phyloP scores from a whole-genome alignment of 1,140 invertebrate genomes.

The Drosophila pandora region DNA sequence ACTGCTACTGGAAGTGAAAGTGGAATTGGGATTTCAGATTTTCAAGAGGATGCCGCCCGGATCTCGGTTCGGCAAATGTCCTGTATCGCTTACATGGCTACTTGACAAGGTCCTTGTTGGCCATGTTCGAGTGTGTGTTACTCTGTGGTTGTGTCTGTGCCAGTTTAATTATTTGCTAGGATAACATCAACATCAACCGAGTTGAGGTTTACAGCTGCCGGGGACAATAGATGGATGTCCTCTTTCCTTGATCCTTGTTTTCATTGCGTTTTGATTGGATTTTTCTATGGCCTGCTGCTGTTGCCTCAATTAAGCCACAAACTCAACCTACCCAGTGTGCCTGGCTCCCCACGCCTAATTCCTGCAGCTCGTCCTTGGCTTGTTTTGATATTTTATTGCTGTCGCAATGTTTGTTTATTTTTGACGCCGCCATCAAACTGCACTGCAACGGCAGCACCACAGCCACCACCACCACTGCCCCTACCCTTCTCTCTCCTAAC shows the following conservation, averaged over 20 bases:
- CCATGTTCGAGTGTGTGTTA: slow-evolving; percentile 38
- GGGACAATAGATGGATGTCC: slow-evolving; percentile 42
- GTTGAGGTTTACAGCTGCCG: slow-evolving; percentile 36
- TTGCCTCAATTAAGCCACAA: slow-evolving; percentile 71
- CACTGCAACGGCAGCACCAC: slow-evolving; percentile 36
- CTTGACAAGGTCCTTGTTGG: slow-evolving; percentile 72
- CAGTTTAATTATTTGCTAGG: slow-evolving; percentile 73
- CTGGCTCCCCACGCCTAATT: background rate
- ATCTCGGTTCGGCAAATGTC: slow-evolving; percentile 37
- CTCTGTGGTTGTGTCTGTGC: slow-evolving; percentile 20
- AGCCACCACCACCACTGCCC: background rate
- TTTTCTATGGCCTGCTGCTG: slow-evolving; percentile 71
- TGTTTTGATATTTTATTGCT: slow-evolving; percentile 74
- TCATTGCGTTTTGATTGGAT: slow-evolving; percentile 80
- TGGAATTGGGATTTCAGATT: slow-evolving; percentile 20
- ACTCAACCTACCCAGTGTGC: slow-evolving; percentile 8
- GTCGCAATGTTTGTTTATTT: slow-evolving; percentile 80
- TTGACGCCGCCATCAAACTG: slow-evolving; percentile 66
- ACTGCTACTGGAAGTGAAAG: slow-evolving; percentile 20
- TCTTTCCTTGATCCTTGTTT: slow-evolving; percentile 48
- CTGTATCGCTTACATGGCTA: slow-evolving; percentile 71
- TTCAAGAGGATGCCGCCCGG: slow-evolving; percentile 13
- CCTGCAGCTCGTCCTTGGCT: slow-evolving; percentile 10
- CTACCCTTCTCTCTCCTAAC: background rate
- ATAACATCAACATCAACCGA: slow-evolving; percentile 71